Evolutionary conservation across 1,140 invertebrate genomes (phyloP), one percentile per base, ranked within the genome.

Genomic region (Brachionus asplanchnoidis): DNA sequence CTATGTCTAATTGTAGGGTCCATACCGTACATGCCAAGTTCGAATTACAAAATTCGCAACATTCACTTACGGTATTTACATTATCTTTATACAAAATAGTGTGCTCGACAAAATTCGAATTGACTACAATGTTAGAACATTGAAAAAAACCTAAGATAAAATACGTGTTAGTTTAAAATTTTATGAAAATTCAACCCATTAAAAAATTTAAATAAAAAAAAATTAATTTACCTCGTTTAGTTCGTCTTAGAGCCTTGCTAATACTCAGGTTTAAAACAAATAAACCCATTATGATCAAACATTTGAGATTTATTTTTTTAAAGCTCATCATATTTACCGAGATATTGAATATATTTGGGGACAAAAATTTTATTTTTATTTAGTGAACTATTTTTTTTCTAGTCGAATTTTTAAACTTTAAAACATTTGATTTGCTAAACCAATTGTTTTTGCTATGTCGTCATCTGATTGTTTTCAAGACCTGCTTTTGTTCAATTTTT

Each of bases 11-110:
- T 82, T 82, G 79, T 12, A 82, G 26, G 3, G 79, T 82, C 79
- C 79, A 82, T 23, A 82, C 79, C 12, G 32, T 36, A 12, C 79
- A 82, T 20, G 53, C 53, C n/a, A 44, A 14, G 28, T 82, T 82
- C 17, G 79, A 82, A 82, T 82, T 82, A n/a, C 79, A 82, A 82
- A 82, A 82, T 60, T 82, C 79, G 23, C 79, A 82, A 26, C 79
- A 82, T 17, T 82, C 79, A 44, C 20, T 65, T 14, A 82, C 53
- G 9, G 53, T 82, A 23, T 82, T 44, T 4, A 82, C 79, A 82
- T 82, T 82, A 28, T 82, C 79, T 65, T 82, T 82, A 36, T 82
- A 82, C 32, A 82, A 65, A 32, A 82, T 60, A n/a, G 65, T 65
- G 23, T 42, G 17, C 32, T 82, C 79, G 3, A 82, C 53, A 46